Evolutionary conservation across 2,113 vertebrate genomes (phyloP), one percentile per base, ranked within the genome.

Genomic region (Scatophagus argus): DNA sequence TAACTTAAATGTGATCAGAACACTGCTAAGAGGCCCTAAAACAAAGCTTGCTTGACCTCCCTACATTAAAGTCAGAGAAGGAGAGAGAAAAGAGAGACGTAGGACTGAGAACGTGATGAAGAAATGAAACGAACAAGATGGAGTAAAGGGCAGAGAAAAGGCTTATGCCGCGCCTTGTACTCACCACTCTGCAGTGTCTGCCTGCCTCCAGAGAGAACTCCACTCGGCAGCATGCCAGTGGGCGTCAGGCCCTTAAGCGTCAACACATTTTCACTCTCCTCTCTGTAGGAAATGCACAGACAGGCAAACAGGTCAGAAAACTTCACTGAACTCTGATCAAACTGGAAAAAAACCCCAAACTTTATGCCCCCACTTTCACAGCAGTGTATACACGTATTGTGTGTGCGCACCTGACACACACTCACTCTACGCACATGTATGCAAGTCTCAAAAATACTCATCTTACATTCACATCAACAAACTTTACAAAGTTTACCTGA

Each of bases 241-340:
- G 95, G 95, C 51, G 95, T 96, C 89, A 96, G 88, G 64, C 95
- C 95, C 88, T 96, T 96, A 65, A 96, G 92, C 34, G 95, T 96
- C 94, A 96, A 90, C 82, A 96, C 95, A 79, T 95, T 96, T 90
- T 96, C 95, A 84, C 95, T 96, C 88, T 96, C 95, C 92, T 96
- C 95, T 92, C 95, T 95, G 94, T 76, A 88, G 75, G 74, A 82
- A 77, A 80, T 52, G 74, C 82, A 82, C 31, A 79, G 54, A 62
- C 68, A 77, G 23, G 19, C 62, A 82, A 31, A 84, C 71, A 47
- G 85, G 77, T 79, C 74, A 81, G 58, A 81, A 70, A 81, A 71
- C 69, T 32, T 29, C 52, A 36, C 25, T 59, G 54, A 82, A 82
- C 59, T 49, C 29, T 16, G 38, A 61, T 81, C 62, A 61, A 47